Base-by-base conservation (phyloP, 2,113 vertebrate species). In the Siphamia tubifer region DNA sequence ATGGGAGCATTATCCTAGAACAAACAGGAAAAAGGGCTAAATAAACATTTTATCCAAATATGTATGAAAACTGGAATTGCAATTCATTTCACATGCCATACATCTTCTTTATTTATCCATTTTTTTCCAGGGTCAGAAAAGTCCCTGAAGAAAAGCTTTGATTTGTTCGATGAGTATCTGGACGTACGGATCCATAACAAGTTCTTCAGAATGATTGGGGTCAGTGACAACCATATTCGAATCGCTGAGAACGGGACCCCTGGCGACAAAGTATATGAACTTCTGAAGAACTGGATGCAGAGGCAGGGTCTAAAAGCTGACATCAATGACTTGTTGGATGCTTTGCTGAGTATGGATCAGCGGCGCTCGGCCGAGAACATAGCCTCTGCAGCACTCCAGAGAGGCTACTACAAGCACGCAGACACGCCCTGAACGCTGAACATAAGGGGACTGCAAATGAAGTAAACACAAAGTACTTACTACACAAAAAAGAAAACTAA, bases 251-350 rank as follows among this genome's bases (percentile, higher is more conserved):
- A 42, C 8, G 77, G 81, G 30, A 5, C 81, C 23, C n/a, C 82
- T 2, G 27, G 32, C 0, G 92, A 93, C 83, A 93, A 92, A 47
- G 92, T 93, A 27, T 93, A 93, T 15, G 90, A 93, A 21, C 90
- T 93, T 56, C 87, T 93, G 61, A 90, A 89, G 61, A 88, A 75
- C 67, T 93, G 92, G 92, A 93, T 92, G 92, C 92, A 93, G 79
- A 80, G 79, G 19, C 89, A 91, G 68, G 92, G 92, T 11, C 91
- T 91, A 0, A 91, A 89, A 9, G 92, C 92, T 1, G 88, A 93
- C 85, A 93, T 93, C 82, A 93, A 93, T 65, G 48, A 84, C 67
- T 89, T 93, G 66, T 34, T 93, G 4, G 56, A 91, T 0, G 79
- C 83, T n/a, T 61, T 93, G 70, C 82, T 92, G 0, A 84, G 77